Evolutionary conservation across 2,888 invertebrate species (phyloP).

Genomic region (Hirudinaria manillensis): DNA sequence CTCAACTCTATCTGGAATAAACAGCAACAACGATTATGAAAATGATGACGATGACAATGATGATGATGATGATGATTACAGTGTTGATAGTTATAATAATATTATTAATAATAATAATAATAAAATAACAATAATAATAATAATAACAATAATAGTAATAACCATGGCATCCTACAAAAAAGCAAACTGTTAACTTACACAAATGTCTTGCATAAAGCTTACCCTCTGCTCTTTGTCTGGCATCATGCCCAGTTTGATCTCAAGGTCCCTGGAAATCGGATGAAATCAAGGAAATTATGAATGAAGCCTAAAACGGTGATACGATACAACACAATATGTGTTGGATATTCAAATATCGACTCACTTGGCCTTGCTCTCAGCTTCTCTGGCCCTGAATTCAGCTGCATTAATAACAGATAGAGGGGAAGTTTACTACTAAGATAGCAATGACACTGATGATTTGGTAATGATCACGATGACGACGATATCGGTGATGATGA

Average conservation of each 20-base stretch:
- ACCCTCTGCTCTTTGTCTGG: slow-evolving; percentile 30
- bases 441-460: not conserved
- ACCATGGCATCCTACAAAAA: not conserved
- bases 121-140: too few species aligned
- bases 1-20: slow-evolving; percentile 47
- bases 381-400: slow-evolving; percentile 50
- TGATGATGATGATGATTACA: not conserved
- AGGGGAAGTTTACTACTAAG: not conserved
- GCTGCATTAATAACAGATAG: slow-evolving; percentile 41
- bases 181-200: too few species aligned
- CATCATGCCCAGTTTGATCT: slow-evolving; percentile 25
- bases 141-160: not conserved
- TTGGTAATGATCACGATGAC: not conserved
- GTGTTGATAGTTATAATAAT: not conserved
- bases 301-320: not conserved
- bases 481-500: not conserved
- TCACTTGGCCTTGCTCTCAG: slow-evolving; percentile 54
- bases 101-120: too few species aligned
- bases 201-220: not conserved
- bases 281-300: not conserved
- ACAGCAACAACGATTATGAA: slow-evolving; percentile 26
- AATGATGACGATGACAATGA: slow-evolving; percentile 22
- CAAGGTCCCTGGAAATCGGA: slow-evolving; percentile 10
- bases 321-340: too few species aligned
- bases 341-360: slow-evolving; percentile 15